Evolutionary conservation across 2,797 vertebrate genomes (phyloP), one percentile per base, ranked within the genome.

Genomic region (Sebastes steindachneri): DNA sequence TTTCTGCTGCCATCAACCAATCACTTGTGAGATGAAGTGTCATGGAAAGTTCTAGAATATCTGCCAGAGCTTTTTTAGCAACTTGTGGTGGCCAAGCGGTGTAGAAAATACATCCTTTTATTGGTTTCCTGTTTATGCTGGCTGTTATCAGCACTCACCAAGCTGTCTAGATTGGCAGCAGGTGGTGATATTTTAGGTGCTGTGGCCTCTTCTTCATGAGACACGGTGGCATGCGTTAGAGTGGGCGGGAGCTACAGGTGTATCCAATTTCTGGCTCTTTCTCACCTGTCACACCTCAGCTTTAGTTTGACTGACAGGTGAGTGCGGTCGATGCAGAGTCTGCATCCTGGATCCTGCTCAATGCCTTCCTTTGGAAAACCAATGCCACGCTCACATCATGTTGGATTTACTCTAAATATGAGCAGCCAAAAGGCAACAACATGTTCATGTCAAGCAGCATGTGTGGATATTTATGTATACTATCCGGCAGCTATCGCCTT

Each of bases 281-380:
- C 86, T 91, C 92, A 94, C 91, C 91, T 94, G 93, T 90, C 87
- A 83, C 77, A 86, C 74, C 87, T 92, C 82, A 85, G 84, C 79
- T 79, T 90, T 64, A 25, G 77, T 86, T 75, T 90, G 86, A 91
- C 41, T 87, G 89, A 89, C 82, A 73, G 58, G 67, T 33, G 67
- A 85, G 68, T 72, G 19, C 21, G 65, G 75, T 55, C 3, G 19
- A 73, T 76, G 33, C 77, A 71, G 58, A 83, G 80, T 75, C 66
- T 82, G 69, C 64, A 41, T 63, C 21, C 79, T 78, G 65, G 73
- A 88, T 63, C 7, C 45, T 37, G 67, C 62, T 70, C 70, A 78
- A 41, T 19, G 23, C 19, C 51, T 19, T 12, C 19, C 5, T 65
- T 72, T 64, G 28, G 55, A 70, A 82, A 84, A 58, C 33, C 26